A percentile compares a stretch with the other conserved stretches of the same genome.
Evolutionary conservation across 35 echinoderm and acorn worm species (phyloP).

Genomic region (Apostichopus californicus): DNA sequence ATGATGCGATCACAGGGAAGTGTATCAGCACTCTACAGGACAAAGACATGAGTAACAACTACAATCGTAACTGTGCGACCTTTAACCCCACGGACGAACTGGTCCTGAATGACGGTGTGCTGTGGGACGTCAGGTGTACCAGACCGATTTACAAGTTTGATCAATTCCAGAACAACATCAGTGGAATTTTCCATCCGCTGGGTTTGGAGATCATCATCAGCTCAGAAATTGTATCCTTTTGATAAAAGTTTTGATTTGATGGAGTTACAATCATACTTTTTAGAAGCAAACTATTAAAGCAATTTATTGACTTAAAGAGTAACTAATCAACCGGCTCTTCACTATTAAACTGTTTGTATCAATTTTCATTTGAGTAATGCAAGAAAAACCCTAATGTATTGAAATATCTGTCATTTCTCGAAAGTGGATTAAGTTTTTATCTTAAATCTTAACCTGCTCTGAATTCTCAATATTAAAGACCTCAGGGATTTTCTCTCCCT

Average conservation of each 20-base stretch:
- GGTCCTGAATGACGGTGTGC: conserved; percentile 89
- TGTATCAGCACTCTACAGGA: conserved; percentile 67
- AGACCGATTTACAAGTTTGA: conserved; percentile 97
- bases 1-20: conserved; percentile 87
- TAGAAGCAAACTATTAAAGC: background rate
- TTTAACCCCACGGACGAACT: conserved; percentile 98
- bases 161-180: conserved; percentile 93
- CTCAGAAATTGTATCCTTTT: conserved; percentile 99
- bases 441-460: no score
- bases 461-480: no score
- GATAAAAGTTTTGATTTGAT: background rate
- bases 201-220: conserved; percentile 86
- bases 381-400: no score
- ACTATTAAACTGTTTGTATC: no score
- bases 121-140: conserved; percentile 88
- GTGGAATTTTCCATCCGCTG: conserved; percentile 86
- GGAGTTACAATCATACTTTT: background rate
- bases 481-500: no score
- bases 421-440: no score
- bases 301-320: no score
- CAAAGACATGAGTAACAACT: conserved; percentile 82
- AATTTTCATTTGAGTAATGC: no score
- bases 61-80: conserved; percentile 94
- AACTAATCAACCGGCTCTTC: no score
- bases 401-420: no score